These are phyloP conservation scores for Neofelis nebulosa DNA, from an alignment of 2,113 vertebrate species.

Conservation along the genomic window DNA sequence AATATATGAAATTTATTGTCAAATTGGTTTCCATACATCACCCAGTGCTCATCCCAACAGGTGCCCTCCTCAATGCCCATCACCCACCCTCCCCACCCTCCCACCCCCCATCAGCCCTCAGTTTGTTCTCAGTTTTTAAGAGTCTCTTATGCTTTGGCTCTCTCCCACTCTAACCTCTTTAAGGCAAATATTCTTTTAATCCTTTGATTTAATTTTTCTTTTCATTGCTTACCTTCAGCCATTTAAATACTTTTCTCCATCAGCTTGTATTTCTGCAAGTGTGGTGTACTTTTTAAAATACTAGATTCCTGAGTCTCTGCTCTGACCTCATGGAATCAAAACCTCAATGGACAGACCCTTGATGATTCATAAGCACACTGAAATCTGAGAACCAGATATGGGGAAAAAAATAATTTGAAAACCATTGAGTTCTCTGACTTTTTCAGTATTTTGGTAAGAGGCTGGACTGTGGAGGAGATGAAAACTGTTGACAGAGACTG, in stretches of 20 bases:
- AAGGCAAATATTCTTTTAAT: conserved; percentile 3
- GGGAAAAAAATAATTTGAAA: background rate
- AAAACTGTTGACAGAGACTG: background rate
- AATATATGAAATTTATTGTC: too few species aligned
- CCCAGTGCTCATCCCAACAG: too few species aligned
- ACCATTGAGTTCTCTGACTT: background rate
- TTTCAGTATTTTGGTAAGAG: background rate
- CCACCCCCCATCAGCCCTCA: too few species aligned
- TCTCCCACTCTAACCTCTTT: too few species aligned
- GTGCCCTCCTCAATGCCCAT: too few species aligned
- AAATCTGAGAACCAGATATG: background rate
- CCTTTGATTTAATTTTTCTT: conserved; percentile 8
- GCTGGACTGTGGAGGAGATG: background rate
- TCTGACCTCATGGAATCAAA: background rate
- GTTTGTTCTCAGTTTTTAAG: too few species aligned
- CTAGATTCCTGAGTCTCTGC: background rate
- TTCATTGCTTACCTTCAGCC: background rate
- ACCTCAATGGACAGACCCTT: background rate
- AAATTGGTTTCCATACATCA: too few species aligned
- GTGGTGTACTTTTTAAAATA: background rate
- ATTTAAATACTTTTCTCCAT: background rate
- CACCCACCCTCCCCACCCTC: too few species aligned
- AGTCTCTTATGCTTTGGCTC: too few species aligned
- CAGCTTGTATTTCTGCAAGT: background rate
- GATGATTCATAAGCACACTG: background rate